These are phyloP conservation scores for Neuroterus valhalla DNA, from an alignment of 1,140 invertebrate genomes.

Conservation along the genomic window DNA sequence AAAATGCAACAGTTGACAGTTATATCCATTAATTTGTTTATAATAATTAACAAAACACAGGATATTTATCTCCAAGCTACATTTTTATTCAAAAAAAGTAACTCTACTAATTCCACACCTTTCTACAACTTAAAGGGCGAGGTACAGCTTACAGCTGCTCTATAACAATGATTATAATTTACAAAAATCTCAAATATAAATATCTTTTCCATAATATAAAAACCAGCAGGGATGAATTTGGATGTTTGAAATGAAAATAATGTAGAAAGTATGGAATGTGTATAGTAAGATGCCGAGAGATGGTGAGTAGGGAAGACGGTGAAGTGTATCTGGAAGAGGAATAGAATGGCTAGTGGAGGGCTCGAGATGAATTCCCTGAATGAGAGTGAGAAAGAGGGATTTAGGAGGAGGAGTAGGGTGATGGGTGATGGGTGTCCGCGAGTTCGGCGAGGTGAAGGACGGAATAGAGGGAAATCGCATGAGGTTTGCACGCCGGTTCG, in stretches of 20 bases:
- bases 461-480: conserved; percentile 53
- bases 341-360: conserved; percentile 4
- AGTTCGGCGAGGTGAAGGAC: conserved; percentile 39
- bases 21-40: too few relatives aligned
- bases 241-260: neutral
- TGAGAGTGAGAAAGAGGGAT: conserved; percentile 40
- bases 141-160: too few relatives aligned
- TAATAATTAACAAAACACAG: too few relatives aligned
- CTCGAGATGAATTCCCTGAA: conserved; percentile 19
- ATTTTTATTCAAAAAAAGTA: too few relatives aligned
- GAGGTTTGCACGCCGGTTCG: conserved; percentile 65
- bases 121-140: too few relatives aligned
- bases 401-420: conserved; percentile 34
- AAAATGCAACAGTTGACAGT: too few relatives aligned
- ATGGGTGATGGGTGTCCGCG: conserved; percentile 51
- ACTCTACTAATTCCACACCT: too few relatives aligned
- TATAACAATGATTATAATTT: too few relatives aligned
- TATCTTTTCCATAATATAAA: too few relatives aligned
- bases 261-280: neutral
- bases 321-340: neutral
- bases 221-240: neutral
- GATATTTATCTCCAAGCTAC: too few relatives aligned
- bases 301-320: conserved; percentile 1
- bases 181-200: too few relatives aligned
- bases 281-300: neutral